These are phyloP conservation scores for Drosophila athabasca DNA, from an alignment of 1,140 invertebrate genomes.

Conservation along the genomic window DNA sequence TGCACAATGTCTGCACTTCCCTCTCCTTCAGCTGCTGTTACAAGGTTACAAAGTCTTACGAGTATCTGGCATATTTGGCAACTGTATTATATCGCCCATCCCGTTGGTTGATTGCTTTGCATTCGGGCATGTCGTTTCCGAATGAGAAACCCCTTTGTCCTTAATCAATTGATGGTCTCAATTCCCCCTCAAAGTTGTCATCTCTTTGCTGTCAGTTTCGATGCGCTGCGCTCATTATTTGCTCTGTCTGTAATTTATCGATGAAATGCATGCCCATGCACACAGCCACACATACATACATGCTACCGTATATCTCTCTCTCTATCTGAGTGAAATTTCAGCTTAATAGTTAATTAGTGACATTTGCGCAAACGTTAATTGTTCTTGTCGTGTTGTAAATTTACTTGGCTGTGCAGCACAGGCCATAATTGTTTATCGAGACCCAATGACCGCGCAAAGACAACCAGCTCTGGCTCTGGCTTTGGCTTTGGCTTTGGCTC, in stretches of 20 bases:
- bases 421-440: conserved; percentile 74
- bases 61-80: too few relatives aligned
- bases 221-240: conserved; percentile 8
- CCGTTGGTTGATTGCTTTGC: too few relatives aligned
- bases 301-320: neutral
- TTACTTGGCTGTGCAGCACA: conserved; percentile 35
- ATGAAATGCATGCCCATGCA: neutral
- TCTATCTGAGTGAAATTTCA: conserved; percentile 18
- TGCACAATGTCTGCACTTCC: too few relatives aligned
- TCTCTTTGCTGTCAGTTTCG: conserved; percentile 4
- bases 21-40: too few relatives aligned
- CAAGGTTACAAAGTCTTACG: too few relatives aligned
- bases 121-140: too few relatives aligned
- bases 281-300: neutral
- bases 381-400: conserved; percentile 69
- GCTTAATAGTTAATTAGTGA: conserved; percentile 74
- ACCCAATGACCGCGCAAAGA: conserved; percentile 62
- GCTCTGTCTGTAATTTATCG: conserved; percentile 16
- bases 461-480: conserved; percentile 16
- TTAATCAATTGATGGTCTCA: too few relatives aligned
- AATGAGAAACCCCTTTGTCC: too few relatives aligned
- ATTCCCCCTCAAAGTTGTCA: too few relatives aligned
- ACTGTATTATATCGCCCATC: too few relatives aligned
- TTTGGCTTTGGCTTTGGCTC: neutral
- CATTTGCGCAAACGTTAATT: conserved; percentile 71